A percentile compares a stretch with the other conserved stretches of the same genome.
phyloP scores from a whole-genome alignment of 2,113 vertebrate species.

The Cebidichthys violaceus region DNA sequence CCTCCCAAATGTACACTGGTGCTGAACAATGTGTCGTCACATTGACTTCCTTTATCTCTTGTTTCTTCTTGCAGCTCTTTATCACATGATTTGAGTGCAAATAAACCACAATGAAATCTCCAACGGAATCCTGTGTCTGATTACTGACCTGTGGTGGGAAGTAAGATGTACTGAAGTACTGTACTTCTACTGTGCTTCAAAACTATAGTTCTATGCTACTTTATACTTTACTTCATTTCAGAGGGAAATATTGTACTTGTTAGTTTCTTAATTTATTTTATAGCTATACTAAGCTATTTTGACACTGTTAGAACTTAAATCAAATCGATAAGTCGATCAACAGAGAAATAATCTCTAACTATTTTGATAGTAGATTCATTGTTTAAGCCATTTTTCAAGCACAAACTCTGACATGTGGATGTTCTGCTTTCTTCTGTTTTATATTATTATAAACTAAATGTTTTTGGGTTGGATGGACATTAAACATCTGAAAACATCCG shows the following conservation, averaged over 20 bases:
- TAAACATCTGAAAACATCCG: not conserved
- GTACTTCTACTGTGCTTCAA: not conserved
- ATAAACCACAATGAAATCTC: constrained; percentile 76
- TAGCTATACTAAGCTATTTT: not conserved
- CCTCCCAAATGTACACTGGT: constrained; percentile 65
- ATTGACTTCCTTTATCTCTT: constrained; percentile 56
- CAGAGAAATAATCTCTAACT: not conserved
- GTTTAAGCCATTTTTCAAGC: no score
- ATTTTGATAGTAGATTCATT: no score
- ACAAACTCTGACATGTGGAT: not conserved
- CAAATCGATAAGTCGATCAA: not conserved
- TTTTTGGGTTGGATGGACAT: not conserved
- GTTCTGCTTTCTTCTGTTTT: not conserved
- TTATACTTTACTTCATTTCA: not conserved
- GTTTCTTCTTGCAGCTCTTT: constrained; percentile 70
- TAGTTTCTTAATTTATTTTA: not conserved
- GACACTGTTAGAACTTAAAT: not conserved
- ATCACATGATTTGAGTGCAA: constrained; percentile 81
- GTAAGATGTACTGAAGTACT: not conserved
- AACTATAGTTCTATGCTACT: not conserved
- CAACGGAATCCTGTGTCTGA: constrained; percentile 26
- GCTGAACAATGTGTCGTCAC: constrained; percentile 74
- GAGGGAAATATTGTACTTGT: not conserved
- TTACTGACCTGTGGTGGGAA: not conserved
- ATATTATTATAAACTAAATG: not conserved